Evolutionary conservation across 2,888 invertebrate genomes (phyloP).

Genomic region (Parthenolecanium corni): DNA sequence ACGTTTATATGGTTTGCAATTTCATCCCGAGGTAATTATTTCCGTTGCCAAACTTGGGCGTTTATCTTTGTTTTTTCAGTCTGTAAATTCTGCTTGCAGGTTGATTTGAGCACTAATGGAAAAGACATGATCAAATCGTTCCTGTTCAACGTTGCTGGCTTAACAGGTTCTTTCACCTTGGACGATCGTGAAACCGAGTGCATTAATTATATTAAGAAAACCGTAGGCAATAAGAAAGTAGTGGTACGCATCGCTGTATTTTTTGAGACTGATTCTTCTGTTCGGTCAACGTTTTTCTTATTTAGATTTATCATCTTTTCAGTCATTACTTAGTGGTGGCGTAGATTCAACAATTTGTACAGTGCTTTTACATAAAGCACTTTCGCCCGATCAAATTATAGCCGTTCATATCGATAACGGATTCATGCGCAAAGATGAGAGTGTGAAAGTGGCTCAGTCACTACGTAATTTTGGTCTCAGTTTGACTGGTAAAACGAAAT

Average conservation of each 20-base stretch:
- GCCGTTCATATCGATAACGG: slow-evolving; percentile 98
- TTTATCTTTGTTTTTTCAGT: background rate
- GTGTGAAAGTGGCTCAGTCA: slow-evolving; percentile 72
- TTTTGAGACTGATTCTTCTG: background rate
- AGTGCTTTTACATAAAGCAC: slow-evolving; percentile 79
- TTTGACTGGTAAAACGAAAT: slow-evolving; percentile 49
- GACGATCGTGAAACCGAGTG: slow-evolving; percentile 76
- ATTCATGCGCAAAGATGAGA: slow-evolving; percentile 95
- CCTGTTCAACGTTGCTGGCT: slow-evolving; percentile 77
- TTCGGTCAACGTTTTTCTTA: background rate
- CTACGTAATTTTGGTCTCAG: slow-evolving; percentile 71
- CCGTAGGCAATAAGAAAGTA: slow-evolving; percentile 85
- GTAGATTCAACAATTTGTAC: slow-evolving; percentile 99
- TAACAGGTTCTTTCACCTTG: slow-evolving; percentile 79
- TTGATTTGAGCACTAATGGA: slow-evolving; percentile 86
- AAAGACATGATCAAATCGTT: slow-evolving; percentile 88
- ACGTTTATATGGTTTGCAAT: slow-evolving; percentile 90
- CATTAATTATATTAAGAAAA: slow-evolving; percentile 78
- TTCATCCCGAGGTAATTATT: slow-evolving; percentile 97
- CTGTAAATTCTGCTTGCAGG: slow-evolving; percentile 41
- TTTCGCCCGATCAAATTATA: slow-evolving; percentile 73
- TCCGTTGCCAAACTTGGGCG: background rate
- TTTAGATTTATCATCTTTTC: too few relatives aligned
- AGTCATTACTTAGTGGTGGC: slow-evolving; percentile 91
- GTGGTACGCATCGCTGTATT: slow-evolving; percentile 49